Evolutionary conservation across 2,113 vertebrate species (phyloP).

Genomic region (Eulemur rufifrons): DNA sequence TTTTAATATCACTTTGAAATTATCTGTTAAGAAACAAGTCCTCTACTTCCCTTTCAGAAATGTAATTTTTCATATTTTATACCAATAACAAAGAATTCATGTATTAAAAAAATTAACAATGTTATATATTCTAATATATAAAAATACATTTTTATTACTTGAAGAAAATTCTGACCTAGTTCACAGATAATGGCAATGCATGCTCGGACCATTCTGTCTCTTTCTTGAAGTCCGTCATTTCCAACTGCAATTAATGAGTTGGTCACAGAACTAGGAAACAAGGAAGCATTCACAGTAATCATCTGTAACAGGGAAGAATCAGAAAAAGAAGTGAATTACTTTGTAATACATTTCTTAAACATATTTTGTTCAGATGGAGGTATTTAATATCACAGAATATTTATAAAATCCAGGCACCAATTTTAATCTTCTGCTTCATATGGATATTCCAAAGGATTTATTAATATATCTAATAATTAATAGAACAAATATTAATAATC

Average conservation of each 20-base stretch:
- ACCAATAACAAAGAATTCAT: neutral
- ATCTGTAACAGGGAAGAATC: slow-evolving; percentile 86
- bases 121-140: neutral
- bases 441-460: neutral
- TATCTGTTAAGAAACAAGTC: slow-evolving; percentile 1
- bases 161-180: slow-evolving; percentile 88
- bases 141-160: slow-evolving; percentile 31
- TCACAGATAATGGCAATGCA: slow-evolving; percentile 99
- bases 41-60: neutral
- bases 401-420: neutral
- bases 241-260: slow-evolving; percentile 99
- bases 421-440: slow-evolving; percentile 23
- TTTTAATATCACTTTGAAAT: neutral
- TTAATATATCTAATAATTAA: neutral
- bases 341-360: slow-evolving; percentile 34
- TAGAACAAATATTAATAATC: slow-evolving; percentile 19
- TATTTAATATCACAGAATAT: neutral
- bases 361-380: neutral
- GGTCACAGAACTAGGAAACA: slow-evolving; percentile 96
- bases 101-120: slow-evolving; percentile 28
- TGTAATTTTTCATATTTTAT: neutral
- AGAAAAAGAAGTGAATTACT: slow-evolving; percentile 61
- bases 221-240: slow-evolving; percentile 97
- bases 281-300: slow-evolving; percentile 98
- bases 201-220: slow-evolving; percentile 98